Base-by-base conservation (phyloP, 2,113 vertebrate genomes). In the Tenebrosternarchus preto region DNA sequence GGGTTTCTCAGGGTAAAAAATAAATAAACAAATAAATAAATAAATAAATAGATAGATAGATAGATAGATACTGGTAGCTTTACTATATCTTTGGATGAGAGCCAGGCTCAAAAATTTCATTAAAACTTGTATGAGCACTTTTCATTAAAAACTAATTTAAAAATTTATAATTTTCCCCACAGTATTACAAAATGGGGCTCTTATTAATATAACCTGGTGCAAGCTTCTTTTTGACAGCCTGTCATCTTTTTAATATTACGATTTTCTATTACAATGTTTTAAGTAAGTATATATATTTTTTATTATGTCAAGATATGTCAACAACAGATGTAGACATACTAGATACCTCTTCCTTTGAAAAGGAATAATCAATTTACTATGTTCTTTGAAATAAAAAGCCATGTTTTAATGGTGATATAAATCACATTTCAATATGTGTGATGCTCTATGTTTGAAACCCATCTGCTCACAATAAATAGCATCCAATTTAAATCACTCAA, bases 401-500 rank as follows among this genome's bases (percentile, higher is more conserved):
- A 3, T 53, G 60, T 15, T 36, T 55, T n/a, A 25, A 55, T 36
- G 1, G 2, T 72, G n/a, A 73, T 55, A 72, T 80, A 55, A 25
- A 19, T 39, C 11, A 9, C 64, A 68, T 68, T 68, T 39, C n/a
- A 68, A 36, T 39, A 17, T 1, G 16, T 80, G 31, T 71, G 50
- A 50, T 29, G 20, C 43, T 36, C 59, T 56, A 46, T 24, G 33
- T 43, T 16, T 80, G 29, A 64, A 50, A 24, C 9, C 5, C 77
- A 63, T 20, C 31, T 74, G 36, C 36, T 61, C 24, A 39, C 20
- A 46, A 19, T 39, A 17, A 43, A 20, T 68, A 60, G 24, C 60
- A 31, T 24, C 29, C 67, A 61, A 24, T 61, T 63, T 22, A 22
- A 61, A 50, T 16, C 56, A 59, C 77, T 72, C 27, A 0, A 80